phyloP scores from a whole-genome alignment of 2,113 vertebrate genomes.

The Pogona vitticeps region DNA sequence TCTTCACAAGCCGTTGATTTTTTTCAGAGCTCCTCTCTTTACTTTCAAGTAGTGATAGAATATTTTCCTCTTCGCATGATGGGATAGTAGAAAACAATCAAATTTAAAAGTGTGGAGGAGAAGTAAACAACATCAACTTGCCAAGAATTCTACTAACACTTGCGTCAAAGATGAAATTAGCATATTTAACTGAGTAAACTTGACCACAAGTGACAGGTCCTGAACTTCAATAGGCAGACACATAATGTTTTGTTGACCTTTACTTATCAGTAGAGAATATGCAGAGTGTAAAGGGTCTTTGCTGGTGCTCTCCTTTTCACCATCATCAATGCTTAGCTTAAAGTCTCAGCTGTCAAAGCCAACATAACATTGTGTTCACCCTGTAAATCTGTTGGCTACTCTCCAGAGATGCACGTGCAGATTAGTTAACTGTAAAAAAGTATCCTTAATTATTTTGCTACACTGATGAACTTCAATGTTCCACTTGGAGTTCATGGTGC shows the following conservation, averaged over 20 bases:
- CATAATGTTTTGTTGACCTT: conserved; percentile 65
- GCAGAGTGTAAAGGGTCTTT: conserved; percentile 55
- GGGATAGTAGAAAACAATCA: conserved; percentile 68
- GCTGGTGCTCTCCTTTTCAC: conserved; percentile 54
- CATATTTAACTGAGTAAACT: conserved; percentile 56
- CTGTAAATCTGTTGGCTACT: conserved; percentile 64
- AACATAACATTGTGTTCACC: conserved; percentile 46
- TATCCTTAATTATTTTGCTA: conserved; percentile 64
- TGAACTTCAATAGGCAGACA: conserved; percentile 62
- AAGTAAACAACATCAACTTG: conserved; percentile 62
- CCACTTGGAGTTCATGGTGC: conserved; percentile 63
- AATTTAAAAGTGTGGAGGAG: conserved; percentile 57
- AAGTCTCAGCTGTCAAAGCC: conserved; percentile 49
- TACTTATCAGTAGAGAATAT: conserved; percentile 55
- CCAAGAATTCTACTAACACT: conserved; percentile 65
- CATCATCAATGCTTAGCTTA: conserved; percentile 49
- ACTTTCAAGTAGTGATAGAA: conserved; percentile 53
- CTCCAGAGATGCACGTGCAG: conserved; percentile 65
- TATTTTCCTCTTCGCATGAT: conserved; percentile 65
- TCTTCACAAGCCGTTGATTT: conserved; percentile 55
- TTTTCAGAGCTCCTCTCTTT: conserved; percentile 63
- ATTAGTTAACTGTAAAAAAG: conserved; percentile 47
- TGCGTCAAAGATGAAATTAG: conserved; percentile 59
- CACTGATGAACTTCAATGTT: conserved; percentile 65
- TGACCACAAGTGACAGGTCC: conserved; percentile 68